phyloP scores from a whole-genome alignment of 2,797 vertebrate species.

The Podarcis siculus region DNA sequence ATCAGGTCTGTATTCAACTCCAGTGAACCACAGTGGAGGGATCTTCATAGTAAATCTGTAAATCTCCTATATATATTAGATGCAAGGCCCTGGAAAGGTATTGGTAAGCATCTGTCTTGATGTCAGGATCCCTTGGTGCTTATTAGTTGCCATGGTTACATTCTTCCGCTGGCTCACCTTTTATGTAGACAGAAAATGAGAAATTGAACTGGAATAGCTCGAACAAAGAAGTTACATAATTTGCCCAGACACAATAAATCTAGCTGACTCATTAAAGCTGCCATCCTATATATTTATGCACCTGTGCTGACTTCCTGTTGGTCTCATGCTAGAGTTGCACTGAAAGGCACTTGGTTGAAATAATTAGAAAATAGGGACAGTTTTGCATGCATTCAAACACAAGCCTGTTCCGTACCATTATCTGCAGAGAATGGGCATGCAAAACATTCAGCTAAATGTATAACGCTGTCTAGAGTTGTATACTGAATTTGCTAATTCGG shows the following conservation, averaged over 20 bases:
- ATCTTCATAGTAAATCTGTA: not conserved
- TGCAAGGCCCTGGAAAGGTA: not conserved
- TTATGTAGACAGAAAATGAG: not conserved
- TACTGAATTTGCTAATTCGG: not conserved
- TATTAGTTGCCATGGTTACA: slow-evolving; percentile 6
- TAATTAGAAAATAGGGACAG: not conserved
- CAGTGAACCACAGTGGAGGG: not conserved
- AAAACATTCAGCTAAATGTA: not conserved
- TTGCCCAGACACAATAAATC: not conserved
- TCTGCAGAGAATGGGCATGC: not conserved
- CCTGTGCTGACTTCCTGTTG: not conserved
- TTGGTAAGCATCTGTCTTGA: not conserved
- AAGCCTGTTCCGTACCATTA: no score
- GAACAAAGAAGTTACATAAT: not conserved
- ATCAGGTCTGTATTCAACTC: no score
- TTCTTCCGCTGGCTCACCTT: not conserved
- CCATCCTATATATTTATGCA: not conserved
- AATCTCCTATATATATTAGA: not conserved
- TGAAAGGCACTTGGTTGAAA: not conserved
- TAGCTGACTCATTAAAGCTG: not conserved
- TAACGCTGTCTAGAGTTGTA: not conserved
- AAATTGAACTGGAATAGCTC: not conserved
- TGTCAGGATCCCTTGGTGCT: not conserved
- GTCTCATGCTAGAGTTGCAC: not conserved
- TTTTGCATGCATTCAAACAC: no score